Conservation (phyloP, 1,140 invertebrate genomes). For the Aradophagus sp. region DNA sequence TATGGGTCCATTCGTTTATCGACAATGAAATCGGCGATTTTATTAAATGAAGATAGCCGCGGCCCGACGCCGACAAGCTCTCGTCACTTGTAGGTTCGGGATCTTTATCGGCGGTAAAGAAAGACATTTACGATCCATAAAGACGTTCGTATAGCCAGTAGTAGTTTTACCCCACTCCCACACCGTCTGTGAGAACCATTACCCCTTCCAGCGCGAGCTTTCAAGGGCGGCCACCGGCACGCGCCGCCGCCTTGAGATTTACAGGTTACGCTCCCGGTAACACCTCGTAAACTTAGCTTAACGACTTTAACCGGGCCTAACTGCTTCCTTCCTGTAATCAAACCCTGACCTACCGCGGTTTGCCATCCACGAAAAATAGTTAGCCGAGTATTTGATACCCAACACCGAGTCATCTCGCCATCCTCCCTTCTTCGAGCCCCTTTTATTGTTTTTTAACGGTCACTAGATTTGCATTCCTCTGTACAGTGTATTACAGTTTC, state of each 20-base stretch:
- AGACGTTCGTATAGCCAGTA: slow-evolving; percentile 68
- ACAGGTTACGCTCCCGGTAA: slow-evolving; percentile 75
- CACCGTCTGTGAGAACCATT: slow-evolving; percentile 71
- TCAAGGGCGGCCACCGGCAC: slow-evolving; percentile 75
- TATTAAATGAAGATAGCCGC: slow-evolving; percentile 48
- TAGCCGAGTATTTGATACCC: slow-evolving; percentile 22
- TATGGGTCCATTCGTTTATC: slow-evolving; percentile 27
- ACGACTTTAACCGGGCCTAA: slow-evolving; percentile 75
- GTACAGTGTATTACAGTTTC: no score
- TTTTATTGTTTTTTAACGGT: no score
- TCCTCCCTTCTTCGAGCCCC: no score
- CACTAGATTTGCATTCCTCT: no score
- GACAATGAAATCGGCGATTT: slow-evolving; percentile 37
- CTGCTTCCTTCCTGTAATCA: slow-evolving; percentile 76
- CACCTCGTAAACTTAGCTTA: slow-evolving; percentile 76
- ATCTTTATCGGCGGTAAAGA: slow-evolving; percentile 75
- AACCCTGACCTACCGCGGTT: slow-evolving; percentile 68
- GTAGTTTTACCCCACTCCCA: slow-evolving; percentile 58
- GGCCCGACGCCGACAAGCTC: slow-evolving; percentile 52
- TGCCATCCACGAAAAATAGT: slow-evolving; percentile 49
- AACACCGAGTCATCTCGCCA: no score
- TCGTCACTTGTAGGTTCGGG: slow-evolving; percentile 67
- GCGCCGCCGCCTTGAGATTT: slow-evolving; percentile 72
- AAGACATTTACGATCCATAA: slow-evolving; percentile 77
- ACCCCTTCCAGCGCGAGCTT: slow-evolving; percentile 69